Base-by-base conservation (phyloP, 2,797 vertebrate species). In the Galaxias olidus region DNA sequence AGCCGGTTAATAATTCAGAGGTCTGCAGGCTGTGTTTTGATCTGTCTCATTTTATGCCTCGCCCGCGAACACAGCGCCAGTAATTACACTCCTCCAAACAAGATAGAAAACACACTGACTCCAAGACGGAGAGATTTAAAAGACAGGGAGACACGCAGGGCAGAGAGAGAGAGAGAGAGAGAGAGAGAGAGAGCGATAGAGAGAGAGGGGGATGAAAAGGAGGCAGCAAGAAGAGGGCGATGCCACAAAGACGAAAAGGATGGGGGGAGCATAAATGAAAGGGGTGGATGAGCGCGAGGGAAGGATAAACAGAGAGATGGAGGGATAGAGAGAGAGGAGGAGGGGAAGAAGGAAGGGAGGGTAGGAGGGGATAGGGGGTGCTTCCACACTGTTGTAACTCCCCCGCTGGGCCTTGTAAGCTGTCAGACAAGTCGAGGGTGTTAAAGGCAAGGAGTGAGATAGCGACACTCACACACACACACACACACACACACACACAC, bases 1-100 rank as follows among this genome's bases (percentile, higher is more conserved):
- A 59, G 61, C 65, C 72, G 57, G 71, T 91, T 88, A 89, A 89
- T 91, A 89, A 90, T 91, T 90, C 74, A 90, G 71, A 71, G 79
- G 78, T 84, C 83, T 86, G 73, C 80, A 69, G 81, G 79, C 81
- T 77, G 79, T 71, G 72, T 88, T 87, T 83, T 77, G 81, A 81
- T 83, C 73, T 62, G 70, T 73, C 62, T 82, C 69, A 68, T 84
- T 75, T 69, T 82, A 53, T 67, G n/a, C 14, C 62, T 72, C 10
- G 51, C 54, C 30, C 44, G 61, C 55, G 56, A 77, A 78, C 73
- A 54, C 71, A 73, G 8, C 54, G 48, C 63, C 63, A 65, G 62
- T 57, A 70, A 67, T 60, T 40, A 10, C 49, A 4, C 46, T 20
- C 18, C 56, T 19, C 10, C 17, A 48, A 46, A 46, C 43, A 19